Base-by-base conservation (phyloP, 2,113 vertebrate genomes). In the Lepus europaeus region DNA sequence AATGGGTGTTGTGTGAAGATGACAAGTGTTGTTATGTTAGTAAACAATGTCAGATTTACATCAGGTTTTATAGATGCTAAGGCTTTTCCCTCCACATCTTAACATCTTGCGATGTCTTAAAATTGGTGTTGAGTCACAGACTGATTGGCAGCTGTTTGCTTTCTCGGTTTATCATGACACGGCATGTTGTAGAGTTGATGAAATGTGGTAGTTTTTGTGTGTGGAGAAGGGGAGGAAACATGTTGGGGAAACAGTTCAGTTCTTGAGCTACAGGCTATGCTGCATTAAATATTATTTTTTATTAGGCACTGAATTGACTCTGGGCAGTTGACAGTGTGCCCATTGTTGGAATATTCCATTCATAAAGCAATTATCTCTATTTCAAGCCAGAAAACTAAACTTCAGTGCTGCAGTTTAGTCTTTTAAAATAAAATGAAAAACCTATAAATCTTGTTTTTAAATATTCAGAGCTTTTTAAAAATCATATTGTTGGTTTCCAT, bases 31-130 rank as follows among this genome's bases (percentile, higher is more conserved):
- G 94, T 88, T 95, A 49, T 89, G 63, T 89, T 83, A 72, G 91
- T 91, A 94, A 97, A 96, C 82, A 92, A 23, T 95, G 68, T 87
- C 86, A 66, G 36, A 45, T 90, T 95, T 94, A 53, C 29, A 91
- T 81, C 33, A 6, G 89, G 14, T 91, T 95, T 90, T 94, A 82
- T 45, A 95, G 82, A 77, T 91, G 87, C n/a, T 93, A 53, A 93
- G 76, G 59, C 51, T 12, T 63, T 79, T 95, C 88, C 29, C 56
- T 9, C 87, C 33, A 12, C 16, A 74, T 86, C 49, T 93, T 93
- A 88, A 78, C 59, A 77, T 96, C 45, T 77, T 83, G 96, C 77
- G 87, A 93, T 92, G 69, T 92, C 53, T 94, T 94, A 84, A 16
- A 86, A 39, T 92, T 59, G 93, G 78, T 88, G 66, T 23, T 76